phyloP scores from a whole-genome alignment of 2,797 vertebrate species.

The Cyprinella venusta region DNA sequence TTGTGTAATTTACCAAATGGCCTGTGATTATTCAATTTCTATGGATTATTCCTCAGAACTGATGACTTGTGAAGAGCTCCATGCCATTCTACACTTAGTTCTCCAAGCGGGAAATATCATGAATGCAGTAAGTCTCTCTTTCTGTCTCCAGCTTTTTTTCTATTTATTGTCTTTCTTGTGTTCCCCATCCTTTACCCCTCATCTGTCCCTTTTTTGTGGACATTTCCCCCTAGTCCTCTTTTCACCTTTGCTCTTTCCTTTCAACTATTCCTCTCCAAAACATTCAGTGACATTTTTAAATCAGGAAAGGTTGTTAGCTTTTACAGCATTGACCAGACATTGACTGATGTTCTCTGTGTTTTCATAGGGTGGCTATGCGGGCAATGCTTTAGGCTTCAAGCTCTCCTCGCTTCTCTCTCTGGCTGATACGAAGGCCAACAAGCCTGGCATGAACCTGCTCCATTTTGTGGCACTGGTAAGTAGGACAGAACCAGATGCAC shows the following conservation, averaged over 20 bases:
- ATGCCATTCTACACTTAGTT: conserved; percentile 94
- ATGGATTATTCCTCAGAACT: conserved; percentile 80
- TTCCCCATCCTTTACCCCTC: not conserved
- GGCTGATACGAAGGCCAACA: conserved; percentile 98
- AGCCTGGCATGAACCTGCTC: conserved; percentile 96
- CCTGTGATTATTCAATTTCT: conserved; percentile 53
- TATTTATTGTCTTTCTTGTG: not conserved
- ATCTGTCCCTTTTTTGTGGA: conserved; percentile 1
- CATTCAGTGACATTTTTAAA: conserved; percentile 36
- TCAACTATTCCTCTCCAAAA: conserved; percentile 14
- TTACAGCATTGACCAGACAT: conserved; percentile 32
- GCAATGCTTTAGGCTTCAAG: conserved; percentile 97
- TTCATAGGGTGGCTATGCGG: conserved; percentile 92
- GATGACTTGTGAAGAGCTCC: conserved; percentile 93
- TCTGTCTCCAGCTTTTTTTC: not conserved
- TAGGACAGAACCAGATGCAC: conserved; percentile 20
- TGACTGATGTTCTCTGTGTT: conserved; percentile 39
- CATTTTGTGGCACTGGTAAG: conserved; percentile 97
- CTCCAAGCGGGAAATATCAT: conserved; percentile 99
- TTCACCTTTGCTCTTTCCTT: not conserved
- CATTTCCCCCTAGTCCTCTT: not conserved
- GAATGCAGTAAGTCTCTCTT: conserved; percentile 86
- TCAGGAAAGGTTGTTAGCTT: conserved; percentile 34
- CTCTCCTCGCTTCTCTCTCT: conserved; percentile 94
- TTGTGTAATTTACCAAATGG: not conserved